These are phyloP conservation scores for Nemopilema nomurai DNA, from an alignment of 30 jellyfish, hydroid and myxozoan genomes.

Conservation along the genomic window DNA sequence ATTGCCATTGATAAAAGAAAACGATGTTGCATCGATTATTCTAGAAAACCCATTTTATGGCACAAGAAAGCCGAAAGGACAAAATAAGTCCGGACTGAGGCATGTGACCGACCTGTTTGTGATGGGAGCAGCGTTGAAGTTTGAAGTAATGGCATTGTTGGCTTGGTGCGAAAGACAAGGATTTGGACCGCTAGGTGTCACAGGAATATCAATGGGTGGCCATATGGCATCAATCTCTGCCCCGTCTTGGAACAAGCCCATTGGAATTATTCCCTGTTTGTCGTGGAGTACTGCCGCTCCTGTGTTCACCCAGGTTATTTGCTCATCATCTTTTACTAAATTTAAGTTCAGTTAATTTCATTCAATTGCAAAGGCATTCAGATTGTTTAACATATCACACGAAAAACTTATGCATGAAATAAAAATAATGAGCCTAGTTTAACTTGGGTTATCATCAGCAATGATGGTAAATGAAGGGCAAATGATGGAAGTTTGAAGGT, in stretches of 20 bases:
- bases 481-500: no score
- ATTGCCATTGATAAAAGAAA: constrained; percentile 76
- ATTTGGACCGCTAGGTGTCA: constrained; percentile 89
- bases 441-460: no score
- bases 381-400: no score
- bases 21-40: constrained; percentile 77
- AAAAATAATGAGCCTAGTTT: no score
- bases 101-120: constrained; percentile 89
- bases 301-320: constrained; percentile 87
- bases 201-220: constrained; percentile 97
- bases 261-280: constrained; percentile 87
- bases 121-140: constrained; percentile 90
- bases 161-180: constrained; percentile 88
- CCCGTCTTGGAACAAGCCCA: constrained; percentile 84
- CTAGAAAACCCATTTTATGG: constrained; percentile 95
- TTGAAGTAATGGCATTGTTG: constrained; percentile 73
- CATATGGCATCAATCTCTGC: constrained; percentile 94
- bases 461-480: no score
- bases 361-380: no score
- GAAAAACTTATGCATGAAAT: no score
- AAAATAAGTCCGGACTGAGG: constrained; percentile 79
- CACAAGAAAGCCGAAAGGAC: constrained; percentile 81
- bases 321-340: no score
- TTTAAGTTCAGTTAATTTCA: no score
- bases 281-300: constrained; percentile 99